Percentiles rank a stretch among this genome's conserved stretches.
These are phyloP conservation scores for Anas acuta DNA, from an alignment of 2,797 vertebrate genomes.

Conservation along the genomic window DNA sequence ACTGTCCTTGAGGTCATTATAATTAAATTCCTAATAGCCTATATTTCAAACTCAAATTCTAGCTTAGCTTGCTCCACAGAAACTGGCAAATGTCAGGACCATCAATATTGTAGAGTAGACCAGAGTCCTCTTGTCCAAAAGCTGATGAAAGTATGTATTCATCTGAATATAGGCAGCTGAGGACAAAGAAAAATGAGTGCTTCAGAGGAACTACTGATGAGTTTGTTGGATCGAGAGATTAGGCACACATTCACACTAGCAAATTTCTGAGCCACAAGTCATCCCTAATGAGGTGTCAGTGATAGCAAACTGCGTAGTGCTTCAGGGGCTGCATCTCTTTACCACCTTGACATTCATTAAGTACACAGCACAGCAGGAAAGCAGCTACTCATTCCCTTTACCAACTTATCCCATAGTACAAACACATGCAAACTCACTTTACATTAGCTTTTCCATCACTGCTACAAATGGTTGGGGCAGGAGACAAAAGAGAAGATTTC, in stretches of 20 bases:
- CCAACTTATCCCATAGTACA: background rate
- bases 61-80: background rate
- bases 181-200: background rate
- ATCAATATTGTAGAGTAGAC: background rate
- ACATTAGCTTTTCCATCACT: background rate
- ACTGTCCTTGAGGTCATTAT: conserved; percentile 30
- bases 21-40: conserved; percentile 20
- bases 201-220: background rate
- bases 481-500: background rate
- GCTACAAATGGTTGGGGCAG: background rate
- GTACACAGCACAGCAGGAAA: background rate
- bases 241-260: background rate
- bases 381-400: background rate
- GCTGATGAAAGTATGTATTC: background rate
- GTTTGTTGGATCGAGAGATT: background rate
- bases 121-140: background rate
- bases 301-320: background rate
- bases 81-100: conserved; percentile 21
- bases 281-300: background rate
- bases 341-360: background rate
- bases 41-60: background rate
- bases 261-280: background rate
- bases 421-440: background rate
- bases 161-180: background rate
- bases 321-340: background rate